Evolutionary conservation across 2,888 invertebrate species (phyloP).

Genomic region (Anthophora plumipes): DNA sequence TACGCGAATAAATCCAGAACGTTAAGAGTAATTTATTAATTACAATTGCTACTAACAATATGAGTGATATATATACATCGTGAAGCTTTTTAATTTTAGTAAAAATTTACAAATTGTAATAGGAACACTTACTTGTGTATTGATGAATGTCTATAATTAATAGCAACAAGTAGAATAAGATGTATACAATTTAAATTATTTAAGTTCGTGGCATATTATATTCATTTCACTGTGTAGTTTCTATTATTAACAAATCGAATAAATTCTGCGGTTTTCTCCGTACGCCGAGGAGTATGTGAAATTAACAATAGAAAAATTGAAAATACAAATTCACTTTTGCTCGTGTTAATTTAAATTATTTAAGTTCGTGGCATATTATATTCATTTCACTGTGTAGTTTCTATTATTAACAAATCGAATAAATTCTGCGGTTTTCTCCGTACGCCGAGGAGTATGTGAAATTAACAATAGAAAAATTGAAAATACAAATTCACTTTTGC

Average conservation of each 20-base stretch:
- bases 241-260: neutral
- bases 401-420: neutral
- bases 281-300: too few relatives aligned
- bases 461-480: conserved; percentile 5
- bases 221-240: neutral
- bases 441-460: too few relatives aligned
- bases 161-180: neutral
- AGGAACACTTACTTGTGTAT: conserved; percentile 11
- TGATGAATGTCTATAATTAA: neutral
- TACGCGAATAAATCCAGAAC: neutral
- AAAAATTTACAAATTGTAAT: conserved; percentile 27
- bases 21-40: neutral
- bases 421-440: neutral
- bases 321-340: neutral
- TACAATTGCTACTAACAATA: neutral
- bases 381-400: neutral
- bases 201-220: neutral
- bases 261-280: neutral
- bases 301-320: conserved; percentile 4
- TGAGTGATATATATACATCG: neutral
- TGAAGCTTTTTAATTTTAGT: neutral
- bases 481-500: neutral
- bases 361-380: neutral
- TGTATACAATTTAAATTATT: too few relatives aligned
- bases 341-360: too few relatives aligned